These are phyloP conservation scores for Ophioninae sp. DNA, from an alignment of 2,888 invertebrate species.

Conservation along the genomic window DNA sequence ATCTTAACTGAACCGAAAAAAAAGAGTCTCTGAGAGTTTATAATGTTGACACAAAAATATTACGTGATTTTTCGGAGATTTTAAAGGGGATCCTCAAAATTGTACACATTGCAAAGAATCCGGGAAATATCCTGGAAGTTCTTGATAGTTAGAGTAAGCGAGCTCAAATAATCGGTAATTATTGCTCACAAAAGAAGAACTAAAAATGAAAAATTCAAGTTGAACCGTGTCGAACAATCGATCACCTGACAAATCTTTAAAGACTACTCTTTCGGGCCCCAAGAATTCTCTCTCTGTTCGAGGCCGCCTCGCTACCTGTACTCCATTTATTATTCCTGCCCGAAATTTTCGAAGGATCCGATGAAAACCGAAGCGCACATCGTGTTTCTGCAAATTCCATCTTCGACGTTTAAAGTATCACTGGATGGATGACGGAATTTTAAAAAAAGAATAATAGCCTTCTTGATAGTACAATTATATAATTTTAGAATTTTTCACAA, in stretches of 20 bases:
- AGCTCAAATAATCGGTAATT: constrained; percentile 74
- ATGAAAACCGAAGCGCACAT: constrained; percentile 63
- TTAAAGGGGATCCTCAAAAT: no score
- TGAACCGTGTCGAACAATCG: constrained; percentile 69
- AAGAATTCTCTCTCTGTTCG: constrained; percentile 26
- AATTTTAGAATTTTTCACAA: no score
- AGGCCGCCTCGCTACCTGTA: constrained; percentile 50
- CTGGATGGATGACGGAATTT: no score
- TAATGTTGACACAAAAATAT: no score
- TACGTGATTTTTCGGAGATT: no score
- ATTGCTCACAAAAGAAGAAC: constrained; percentile 30
- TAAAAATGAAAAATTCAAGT: constrained; percentile 67
- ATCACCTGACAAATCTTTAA: constrained; percentile 66
- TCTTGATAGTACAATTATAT: no score
- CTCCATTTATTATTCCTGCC: constrained; percentile 62
- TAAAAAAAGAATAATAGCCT: no score
- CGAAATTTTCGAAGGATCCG: constrained; percentile 39
- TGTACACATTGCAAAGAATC: no score
- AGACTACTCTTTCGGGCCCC: constrained; percentile 39
- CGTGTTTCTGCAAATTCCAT: constrained; percentile 25
- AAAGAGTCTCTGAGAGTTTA: no score
- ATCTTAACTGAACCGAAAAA: no score
- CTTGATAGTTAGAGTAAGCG: constrained; percentile 66
- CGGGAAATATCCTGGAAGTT: no score
- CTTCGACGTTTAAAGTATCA: neutral